These are phyloP conservation scores for Dione vanillae DNA, from an alignment of 2,888 invertebrate species.

Conservation along the genomic window DNA sequence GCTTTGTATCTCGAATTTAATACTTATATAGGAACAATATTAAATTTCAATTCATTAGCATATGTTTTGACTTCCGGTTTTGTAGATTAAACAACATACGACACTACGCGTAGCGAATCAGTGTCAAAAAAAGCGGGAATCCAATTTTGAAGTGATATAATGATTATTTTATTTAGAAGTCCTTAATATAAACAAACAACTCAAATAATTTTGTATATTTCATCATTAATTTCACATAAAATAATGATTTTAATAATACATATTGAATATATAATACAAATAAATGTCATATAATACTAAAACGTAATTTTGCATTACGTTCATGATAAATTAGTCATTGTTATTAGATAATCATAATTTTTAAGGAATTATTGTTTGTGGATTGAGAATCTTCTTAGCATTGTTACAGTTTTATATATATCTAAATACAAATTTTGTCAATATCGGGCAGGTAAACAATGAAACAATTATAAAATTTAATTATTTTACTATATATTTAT, in stretches of 20 bases:
- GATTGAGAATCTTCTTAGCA: not conserved
- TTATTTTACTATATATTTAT: slow-evolving; percentile 36
- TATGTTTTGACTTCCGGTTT: slow-evolving; percentile 35
- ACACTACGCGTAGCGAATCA: slow-evolving; percentile 41
- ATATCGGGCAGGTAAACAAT: slow-evolving; percentile 24
- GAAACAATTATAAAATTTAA: slow-evolving; percentile 38
- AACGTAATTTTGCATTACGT: no score
- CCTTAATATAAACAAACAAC: no score
- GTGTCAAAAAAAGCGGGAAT: slow-evolving; percentile 64
- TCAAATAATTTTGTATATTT: no score
- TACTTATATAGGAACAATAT: not conserved
- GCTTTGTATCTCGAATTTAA: not conserved
- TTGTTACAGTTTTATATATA: not conserved
- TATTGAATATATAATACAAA: no score
- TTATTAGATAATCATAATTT: no score
- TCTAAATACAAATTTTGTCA: not conserved
- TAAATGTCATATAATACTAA: no score
- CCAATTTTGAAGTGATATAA: slow-evolving; percentile 51
- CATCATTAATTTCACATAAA: no score
- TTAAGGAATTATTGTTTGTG: no score
- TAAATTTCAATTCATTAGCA: not conserved
- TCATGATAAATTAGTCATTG: no score
- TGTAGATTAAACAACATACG: slow-evolving; percentile 37
- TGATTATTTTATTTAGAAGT: no score
- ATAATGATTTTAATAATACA: no score